Conservation (phyloP, 2,888 invertebrate species). For the Cephus sareptanus region DNA sequence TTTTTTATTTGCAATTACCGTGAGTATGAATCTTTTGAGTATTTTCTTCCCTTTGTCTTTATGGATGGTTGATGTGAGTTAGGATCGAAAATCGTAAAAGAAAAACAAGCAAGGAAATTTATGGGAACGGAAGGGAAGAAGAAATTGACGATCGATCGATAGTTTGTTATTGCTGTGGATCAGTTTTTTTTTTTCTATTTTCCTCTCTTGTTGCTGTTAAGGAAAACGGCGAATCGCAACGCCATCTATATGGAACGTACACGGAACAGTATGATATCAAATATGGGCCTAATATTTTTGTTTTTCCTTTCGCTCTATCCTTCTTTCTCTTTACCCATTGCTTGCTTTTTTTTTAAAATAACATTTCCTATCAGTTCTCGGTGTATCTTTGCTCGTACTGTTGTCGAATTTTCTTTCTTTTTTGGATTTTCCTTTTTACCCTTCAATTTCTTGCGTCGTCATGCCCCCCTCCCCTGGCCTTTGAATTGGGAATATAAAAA, state of each 20-base stretch:
- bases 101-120: neutral
- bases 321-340: slow-evolving; percentile 24
- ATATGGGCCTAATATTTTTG: slow-evolving; percentile 51
- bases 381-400: neutral
- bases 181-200: neutral
- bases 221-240: too few species aligned
- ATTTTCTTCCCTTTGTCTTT: neutral
- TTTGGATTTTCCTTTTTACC: neutral
- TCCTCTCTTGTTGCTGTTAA: neutral
- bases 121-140: neutral
- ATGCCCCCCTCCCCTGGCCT: neutral
- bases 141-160: neutral
- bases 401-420: slow-evolving; percentile 6
- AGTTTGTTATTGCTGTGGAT: neutral
- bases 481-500: neutral
- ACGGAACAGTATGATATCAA: slow-evolving; percentile 10
- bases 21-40: neutral
- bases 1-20: neutral
- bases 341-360: slow-evolving; percentile 8
- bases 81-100: neutral
- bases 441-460: neutral
- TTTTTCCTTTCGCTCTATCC: slow-evolving; percentile 43
- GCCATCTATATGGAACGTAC: too few species aligned
- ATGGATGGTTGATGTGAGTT: neutral
- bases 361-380: neutral